Evolutionary conservation across 2,888 invertebrate genomes (phyloP).

Genomic region (Drosophila hamatofila): DNA sequence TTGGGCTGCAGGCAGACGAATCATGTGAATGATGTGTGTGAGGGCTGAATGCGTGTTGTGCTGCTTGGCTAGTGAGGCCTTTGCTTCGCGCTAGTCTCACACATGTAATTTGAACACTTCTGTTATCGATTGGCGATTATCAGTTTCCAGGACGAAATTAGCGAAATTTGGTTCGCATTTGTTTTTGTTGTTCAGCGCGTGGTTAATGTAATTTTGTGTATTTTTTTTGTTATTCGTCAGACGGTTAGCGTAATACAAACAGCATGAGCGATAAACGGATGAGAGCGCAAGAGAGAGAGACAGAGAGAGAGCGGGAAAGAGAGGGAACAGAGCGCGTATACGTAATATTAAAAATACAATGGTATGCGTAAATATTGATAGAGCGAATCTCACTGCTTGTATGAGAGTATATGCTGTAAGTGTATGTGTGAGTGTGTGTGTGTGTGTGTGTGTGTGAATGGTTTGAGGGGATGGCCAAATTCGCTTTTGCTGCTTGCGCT

Average conservation of each 20-base stretch:
- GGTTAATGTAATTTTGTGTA: slow-evolving; percentile 39
- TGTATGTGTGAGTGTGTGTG: slow-evolving; percentile 23
- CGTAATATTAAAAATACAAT: slow-evolving; percentile 74
- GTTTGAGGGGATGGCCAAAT: slow-evolving; percentile 58
- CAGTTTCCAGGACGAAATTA: slow-evolving; percentile 9
- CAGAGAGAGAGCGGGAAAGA: slow-evolving; percentile 6
- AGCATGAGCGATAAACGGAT: slow-evolving; percentile 12
- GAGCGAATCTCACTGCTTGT: slow-evolving; percentile 54
- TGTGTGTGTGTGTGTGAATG: slow-evolving; percentile 26
- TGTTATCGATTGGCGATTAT: slow-evolving; percentile 58
- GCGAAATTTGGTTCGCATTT: neutral
- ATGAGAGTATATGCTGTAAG: slow-evolving; percentile 20
- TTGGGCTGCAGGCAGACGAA: slow-evolving; percentile 52
- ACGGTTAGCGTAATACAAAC: slow-evolving; percentile 21
- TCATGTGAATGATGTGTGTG: slow-evolving; percentile 57
- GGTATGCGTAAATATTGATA: slow-evolving; percentile 79
- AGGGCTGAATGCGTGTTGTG: slow-evolving; percentile 48
- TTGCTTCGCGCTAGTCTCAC: slow-evolving; percentile 65
- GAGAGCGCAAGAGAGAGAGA: slow-evolving; percentile 7
- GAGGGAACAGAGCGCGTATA: slow-evolving; percentile 59
- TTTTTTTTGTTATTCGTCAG: slow-evolving; percentile 34
- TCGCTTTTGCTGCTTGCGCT: slow-evolving; percentile 61
- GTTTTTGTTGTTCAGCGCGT: slow-evolving; percentile 38
- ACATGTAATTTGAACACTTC: slow-evolving; percentile 72
- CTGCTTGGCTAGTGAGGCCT: slow-evolving; percentile 64